These are phyloP conservation scores for Micoletzkya japonica DNA, from an alignment of 2,888 invertebrate genomes.

Conservation along the genomic window DNA sequence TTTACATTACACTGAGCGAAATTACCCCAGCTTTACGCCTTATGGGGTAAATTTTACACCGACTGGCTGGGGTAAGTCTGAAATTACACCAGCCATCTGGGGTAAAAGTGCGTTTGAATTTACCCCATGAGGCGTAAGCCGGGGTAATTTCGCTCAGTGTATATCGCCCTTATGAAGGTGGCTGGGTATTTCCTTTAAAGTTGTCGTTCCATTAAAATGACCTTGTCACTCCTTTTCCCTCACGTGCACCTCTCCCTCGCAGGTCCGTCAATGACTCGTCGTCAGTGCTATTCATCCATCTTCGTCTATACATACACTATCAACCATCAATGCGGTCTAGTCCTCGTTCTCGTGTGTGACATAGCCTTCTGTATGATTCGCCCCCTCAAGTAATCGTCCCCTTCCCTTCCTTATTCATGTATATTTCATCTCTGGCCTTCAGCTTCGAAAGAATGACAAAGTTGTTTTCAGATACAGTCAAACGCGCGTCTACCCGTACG, in stretches of 20 bases:
- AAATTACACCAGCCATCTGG: too few species aligned
- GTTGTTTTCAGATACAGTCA: slow-evolving; percentile 4
- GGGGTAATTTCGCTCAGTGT: too few species aligned
- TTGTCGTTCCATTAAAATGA: background rate
- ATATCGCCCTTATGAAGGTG: too few species aligned
- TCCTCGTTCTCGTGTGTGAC: slow-evolving; percentile 23
- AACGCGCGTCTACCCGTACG: slow-evolving; percentile 13
- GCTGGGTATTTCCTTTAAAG: too few species aligned
- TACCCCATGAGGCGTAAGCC: too few species aligned
- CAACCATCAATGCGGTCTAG: slow-evolving; percentile 23
- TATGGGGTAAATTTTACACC: too few species aligned
- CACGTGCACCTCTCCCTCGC: background rate
- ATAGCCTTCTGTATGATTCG: slow-evolving; percentile 23
- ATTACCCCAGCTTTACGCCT: too few species aligned
- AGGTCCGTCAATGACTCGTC: slow-evolving; percentile 20
- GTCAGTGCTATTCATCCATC: slow-evolving; percentile 23
- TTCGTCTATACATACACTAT: slow-evolving; percentile 21
- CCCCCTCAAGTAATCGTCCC: slow-evolving; percentile 13
- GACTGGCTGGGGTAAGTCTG: too few species aligned
- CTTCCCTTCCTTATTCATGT: background rate
- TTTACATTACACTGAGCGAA: too few species aligned
- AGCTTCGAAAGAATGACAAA: background rate
- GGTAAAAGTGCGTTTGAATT: too few species aligned
- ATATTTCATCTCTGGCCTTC: background rate
- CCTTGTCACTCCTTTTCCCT: background rate